phyloP scores from a whole-genome alignment of 2,113 vertebrate species.

The Corythoichthys intestinalis region DNA sequence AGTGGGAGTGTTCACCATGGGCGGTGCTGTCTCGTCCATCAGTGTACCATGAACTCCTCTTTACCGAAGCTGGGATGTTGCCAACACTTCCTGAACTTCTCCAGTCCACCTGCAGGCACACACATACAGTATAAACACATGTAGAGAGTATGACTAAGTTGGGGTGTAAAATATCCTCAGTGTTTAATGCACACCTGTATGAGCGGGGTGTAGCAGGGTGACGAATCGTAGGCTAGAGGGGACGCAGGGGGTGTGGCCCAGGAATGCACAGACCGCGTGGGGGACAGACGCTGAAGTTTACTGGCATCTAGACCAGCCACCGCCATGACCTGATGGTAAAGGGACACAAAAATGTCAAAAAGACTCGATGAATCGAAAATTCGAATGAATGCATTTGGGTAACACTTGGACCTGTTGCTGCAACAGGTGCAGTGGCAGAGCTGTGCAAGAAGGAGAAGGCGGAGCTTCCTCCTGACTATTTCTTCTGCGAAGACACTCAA shows the following conservation, averaged over 20 bases:
- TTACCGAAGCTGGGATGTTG: constrained; percentile 81
- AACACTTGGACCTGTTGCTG: constrained; percentile 84
- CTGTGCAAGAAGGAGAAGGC: constrained; percentile 76
- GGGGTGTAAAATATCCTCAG: background rate
- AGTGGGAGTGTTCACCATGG: constrained; percentile 78
- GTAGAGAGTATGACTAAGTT: too few species aligned
- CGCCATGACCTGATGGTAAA: constrained; percentile 82
- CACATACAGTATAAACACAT: background rate
- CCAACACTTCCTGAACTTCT: constrained; percentile 79
- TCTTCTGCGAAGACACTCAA: constrained; percentile 90
- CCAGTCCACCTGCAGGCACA: constrained; percentile 77
- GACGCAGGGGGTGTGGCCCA: constrained; percentile 93
- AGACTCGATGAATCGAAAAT: background rate
- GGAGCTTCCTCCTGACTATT: constrained; percentile 79
- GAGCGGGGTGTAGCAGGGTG: constrained; percentile 82
- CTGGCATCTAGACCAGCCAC: constrained; percentile 89
- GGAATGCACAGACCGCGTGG: constrained; percentile 83
- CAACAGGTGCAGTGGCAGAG: constrained; percentile 88
- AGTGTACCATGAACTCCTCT: constrained; percentile 91
- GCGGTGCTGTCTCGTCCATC: constrained; percentile 75
- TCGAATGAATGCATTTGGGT: too few species aligned
- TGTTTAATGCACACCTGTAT: constrained; percentile 76
- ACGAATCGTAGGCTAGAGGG: constrained; percentile 76
- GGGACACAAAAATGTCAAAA: background rate
- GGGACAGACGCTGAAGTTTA: constrained; percentile 82